A percentile compares a stretch with the other conserved stretches of the same genome.
phyloP scores from a whole-genome alignment of 2,113 vertebrate species.

The Poeciliopsis retropinna region DNA sequence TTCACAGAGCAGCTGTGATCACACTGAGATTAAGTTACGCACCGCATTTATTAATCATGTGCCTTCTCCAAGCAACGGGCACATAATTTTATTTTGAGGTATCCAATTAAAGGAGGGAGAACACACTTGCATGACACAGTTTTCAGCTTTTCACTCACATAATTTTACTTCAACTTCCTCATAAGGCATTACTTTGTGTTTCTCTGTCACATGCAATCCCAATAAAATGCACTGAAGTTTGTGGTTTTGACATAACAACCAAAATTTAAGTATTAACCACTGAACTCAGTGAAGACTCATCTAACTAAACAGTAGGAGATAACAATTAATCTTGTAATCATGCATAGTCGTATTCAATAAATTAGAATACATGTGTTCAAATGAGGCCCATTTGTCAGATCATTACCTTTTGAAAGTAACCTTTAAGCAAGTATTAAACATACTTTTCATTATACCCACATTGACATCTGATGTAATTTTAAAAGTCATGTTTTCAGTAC shows the following conservation, averaged over 20 bases:
- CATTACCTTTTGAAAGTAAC: no score
- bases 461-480: no score
- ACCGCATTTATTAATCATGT: neutral
- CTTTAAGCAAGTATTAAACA: no score
- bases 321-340: conserved; percentile 7
- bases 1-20: neutral
- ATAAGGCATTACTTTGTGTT: no score
- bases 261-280: neutral
- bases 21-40: neutral
- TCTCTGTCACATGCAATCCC: no score
- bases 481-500: no score
- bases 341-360: neutral
- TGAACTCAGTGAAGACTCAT: neutral
- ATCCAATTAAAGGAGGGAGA: neutral
- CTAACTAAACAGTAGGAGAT: neutral
- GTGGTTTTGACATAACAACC: no score
- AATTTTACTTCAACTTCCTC: neutral
- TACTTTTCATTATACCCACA: no score
- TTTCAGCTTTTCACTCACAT: neutral
- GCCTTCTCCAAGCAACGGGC: neutral
- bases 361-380: no score
- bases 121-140: neutral
- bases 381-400: no score
- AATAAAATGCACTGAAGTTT: no score
- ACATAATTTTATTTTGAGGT: neutral